These are phyloP conservation scores for Carettochelys insculpta DNA, from an alignment of 2,113 vertebrate genomes.

Conservation along the genomic window DNA sequence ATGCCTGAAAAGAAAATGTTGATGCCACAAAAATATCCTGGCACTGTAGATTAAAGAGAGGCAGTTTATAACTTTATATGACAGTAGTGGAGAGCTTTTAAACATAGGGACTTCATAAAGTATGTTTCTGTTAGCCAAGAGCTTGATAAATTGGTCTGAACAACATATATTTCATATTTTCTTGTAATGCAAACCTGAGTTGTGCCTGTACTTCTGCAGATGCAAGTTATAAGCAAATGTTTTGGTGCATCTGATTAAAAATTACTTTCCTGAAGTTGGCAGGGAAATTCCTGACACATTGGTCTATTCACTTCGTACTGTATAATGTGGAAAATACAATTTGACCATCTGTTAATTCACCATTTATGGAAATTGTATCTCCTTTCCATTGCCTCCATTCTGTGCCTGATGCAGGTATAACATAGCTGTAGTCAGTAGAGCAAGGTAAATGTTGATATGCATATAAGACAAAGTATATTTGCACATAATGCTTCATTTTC, in stretches of 20 bases:
- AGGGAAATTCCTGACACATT: fast-evolving
- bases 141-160: constrained; percentile 12
- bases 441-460: background rate
- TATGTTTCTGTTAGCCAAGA: background rate
- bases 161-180: background rate
- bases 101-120: background rate
- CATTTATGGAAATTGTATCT: background rate
- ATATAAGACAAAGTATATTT: fast-evolving
- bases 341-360: fast-evolving
- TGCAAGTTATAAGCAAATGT: fast-evolving
- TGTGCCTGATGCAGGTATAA: fast-evolving
- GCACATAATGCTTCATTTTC: background rate
- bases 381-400: fast-evolving
- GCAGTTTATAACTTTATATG: constrained; percentile 16
- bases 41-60: background rate
- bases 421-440: background rate
- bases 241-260: background rate
- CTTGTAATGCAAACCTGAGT: background rate
- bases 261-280: background rate
- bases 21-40: constrained; percentile 4
- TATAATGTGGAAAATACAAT: background rate
- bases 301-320: background rate
- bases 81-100: constrained; percentile 4
- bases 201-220: background rate
- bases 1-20: constrained; percentile 43